These are phyloP conservation scores for Esox masquinongy DNA, from an alignment of 2,797 vertebrate genomes.

Conservation along the genomic window DNA sequence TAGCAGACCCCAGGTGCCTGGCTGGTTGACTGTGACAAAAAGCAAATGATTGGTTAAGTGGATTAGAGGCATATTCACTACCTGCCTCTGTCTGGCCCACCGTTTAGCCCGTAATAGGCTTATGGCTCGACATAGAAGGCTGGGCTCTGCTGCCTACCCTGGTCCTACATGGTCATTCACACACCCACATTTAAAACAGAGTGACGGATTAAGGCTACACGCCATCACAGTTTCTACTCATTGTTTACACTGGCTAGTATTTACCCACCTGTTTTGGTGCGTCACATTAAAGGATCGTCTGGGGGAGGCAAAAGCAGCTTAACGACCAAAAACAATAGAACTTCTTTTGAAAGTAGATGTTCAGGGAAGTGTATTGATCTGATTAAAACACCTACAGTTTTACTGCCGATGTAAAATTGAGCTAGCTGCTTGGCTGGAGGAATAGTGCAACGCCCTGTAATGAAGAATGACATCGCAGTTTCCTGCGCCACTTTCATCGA, in stretches of 20 bases:
- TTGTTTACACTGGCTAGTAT: not conserved
- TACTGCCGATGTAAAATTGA: not conserved
- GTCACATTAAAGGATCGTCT: not conserved
- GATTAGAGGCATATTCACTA: not conserved
- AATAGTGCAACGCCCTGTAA: not conserved
- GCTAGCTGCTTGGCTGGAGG: not conserved
- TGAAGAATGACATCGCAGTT: slow-evolving; percentile 28
- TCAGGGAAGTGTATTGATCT: not conserved
- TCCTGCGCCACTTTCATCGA: slow-evolving; percentile 18
- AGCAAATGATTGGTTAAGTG: not conserved
- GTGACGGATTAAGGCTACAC: not conserved
- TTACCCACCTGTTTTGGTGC: not conserved
- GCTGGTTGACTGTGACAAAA: not conserved
- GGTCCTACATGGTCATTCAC: slow-evolving; percentile 5
- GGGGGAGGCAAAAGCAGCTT: not conserved
- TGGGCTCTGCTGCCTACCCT: not conserved
- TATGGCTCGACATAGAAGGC: not conserved
- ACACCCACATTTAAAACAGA: not conserved
- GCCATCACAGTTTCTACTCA: not conserved
- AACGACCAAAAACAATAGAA: not conserved
- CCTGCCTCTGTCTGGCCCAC: not conserved
- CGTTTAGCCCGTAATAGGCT: not conserved
- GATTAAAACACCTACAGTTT: not conserved
- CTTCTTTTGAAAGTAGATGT: not conserved
- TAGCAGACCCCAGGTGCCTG: not conserved